These are phyloP conservation scores for Acleris sparsana DNA, from an alignment of 2,888 invertebrate genomes.

Conservation along the genomic window DNA sequence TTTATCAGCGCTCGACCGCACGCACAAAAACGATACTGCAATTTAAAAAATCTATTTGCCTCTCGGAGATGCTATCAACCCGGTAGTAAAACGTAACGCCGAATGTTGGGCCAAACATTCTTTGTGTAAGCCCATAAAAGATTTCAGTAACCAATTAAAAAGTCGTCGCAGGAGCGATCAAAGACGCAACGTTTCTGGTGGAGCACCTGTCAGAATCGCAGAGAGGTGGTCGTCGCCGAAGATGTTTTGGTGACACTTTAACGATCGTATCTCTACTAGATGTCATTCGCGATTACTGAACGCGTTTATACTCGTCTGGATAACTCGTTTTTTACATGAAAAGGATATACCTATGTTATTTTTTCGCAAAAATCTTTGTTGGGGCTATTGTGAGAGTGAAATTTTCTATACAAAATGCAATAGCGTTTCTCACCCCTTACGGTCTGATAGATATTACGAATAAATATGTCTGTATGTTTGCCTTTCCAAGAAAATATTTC, in stretches of 20 bases:
- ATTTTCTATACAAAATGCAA: too few relatives aligned
- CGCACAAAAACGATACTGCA: constrained; percentile 18
- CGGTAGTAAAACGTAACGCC: constrained; percentile 22
- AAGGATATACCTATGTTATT: too few relatives aligned
- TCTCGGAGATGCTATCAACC: constrained; percentile 29
- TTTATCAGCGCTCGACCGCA: constrained; percentile 4
- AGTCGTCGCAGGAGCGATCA: constrained; percentile 23
- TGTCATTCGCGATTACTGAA: constrained; percentile 18
- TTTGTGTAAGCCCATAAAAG: constrained; percentile 26
- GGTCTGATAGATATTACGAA: too few relatives aligned
- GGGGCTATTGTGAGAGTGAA: too few relatives aligned
- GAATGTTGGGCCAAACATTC: constrained; percentile 24
- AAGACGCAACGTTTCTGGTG: constrained; percentile 8
- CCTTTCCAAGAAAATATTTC: too few relatives aligned
- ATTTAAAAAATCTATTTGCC: constrained; percentile 27
- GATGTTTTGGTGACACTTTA: constrained; percentile 26
- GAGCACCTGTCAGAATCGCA: constrained; percentile 24
- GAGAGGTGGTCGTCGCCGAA: constrained; percentile 18
- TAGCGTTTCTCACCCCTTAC: too few relatives aligned
- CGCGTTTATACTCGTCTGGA: not conserved
- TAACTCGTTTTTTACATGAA: not conserved
- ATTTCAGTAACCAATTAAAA: constrained; percentile 35
- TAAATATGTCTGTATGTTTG: too few relatives aligned
- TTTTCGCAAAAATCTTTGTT: too few relatives aligned
- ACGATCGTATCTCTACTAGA: constrained; percentile 12